Evolutionary conservation across 2,113 vertebrate genomes (phyloP), one percentile per base, ranked within the genome.

Genomic region (Dascyllus trimaculatus): DNA sequence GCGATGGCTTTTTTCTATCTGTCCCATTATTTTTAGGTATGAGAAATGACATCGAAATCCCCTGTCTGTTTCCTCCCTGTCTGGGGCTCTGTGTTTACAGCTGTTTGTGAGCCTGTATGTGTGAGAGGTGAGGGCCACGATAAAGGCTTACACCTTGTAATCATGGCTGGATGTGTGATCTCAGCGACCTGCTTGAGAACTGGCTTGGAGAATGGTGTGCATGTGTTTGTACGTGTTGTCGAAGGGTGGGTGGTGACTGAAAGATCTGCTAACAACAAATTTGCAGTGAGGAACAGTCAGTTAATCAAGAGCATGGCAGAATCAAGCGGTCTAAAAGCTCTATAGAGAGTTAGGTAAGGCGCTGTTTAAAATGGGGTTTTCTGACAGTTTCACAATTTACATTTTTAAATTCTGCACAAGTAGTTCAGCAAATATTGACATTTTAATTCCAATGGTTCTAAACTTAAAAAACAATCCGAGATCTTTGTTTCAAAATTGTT

Each of bases 21-120:
- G 88, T 90, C 87, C 87, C 71, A 86, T 89, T 91, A 91, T 91
- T 90, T 92, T 92, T 82, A 81, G 81, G 71, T 77, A 89, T 88
- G 84, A 90, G 85, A 84, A 92, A 91, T 88, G 88, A 89, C 92
- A 86, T 73, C 5, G 54, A 86, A 88, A 81, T 82, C 85, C 84
- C 85, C 58, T 14, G 75, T 75, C 75, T 78, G 80, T 79, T 80
- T 81, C 82, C 81, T 80, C 79, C 60, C 46, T 14, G 77, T 85
- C 75, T 79, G 52, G 65, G 64, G n/a, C 77, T 69, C 57, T 69
- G 73, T 93, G 89, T 91, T 88, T 90, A 91, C 84, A 85, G 66
- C 81, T 77, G 82, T 87, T 77, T 87, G 75, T 61, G 69, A 81
- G 79, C 53, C 79, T 57, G 75, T 77, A 67, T 75, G 78, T 87